A percentile compares a stretch with the other conserved stretches of the same genome.
phyloP scores from a whole-genome alignment of 2,797 vertebrate genomes.

The Muraenolepis orangiensis region DNA sequence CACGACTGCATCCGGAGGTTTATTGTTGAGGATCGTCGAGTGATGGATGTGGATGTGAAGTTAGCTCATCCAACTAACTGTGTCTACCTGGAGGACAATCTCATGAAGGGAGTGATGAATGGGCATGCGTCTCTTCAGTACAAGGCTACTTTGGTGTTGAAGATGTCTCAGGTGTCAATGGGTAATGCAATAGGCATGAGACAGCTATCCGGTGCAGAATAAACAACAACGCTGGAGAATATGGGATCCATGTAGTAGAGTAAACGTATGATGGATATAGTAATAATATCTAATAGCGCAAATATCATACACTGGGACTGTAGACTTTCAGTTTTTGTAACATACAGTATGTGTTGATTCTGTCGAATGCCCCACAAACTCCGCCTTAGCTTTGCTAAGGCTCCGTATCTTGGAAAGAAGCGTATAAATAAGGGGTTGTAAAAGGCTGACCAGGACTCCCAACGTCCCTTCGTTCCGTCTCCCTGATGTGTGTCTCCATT shows the following conservation, averaged over 20 bases:
- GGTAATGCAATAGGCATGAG: too few species aligned
- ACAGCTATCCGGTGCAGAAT: too few species aligned
- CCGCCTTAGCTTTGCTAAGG: not conserved
- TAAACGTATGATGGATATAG: too few species aligned
- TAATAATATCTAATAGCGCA: too few species aligned
- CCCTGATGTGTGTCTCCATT: slow-evolving; percentile 37
- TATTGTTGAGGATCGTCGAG: not conserved
- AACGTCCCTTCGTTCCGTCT: slow-evolving; percentile 9
- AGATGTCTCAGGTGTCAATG: too few species aligned
- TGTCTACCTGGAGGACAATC: not conserved
- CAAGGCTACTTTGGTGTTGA: too few species aligned
- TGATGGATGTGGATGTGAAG: not conserved
- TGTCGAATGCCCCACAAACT: not conserved
- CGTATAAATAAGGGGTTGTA: slow-evolving; percentile 6
- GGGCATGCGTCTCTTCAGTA: too few species aligned
- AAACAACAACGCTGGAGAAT: too few species aligned
- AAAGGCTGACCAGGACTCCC: slow-evolving; percentile 11
- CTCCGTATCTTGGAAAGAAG: not conserved
- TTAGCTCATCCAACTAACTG: not conserved
- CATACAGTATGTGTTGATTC: too few species aligned
- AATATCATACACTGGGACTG: too few species aligned
- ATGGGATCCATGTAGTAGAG: too few species aligned
- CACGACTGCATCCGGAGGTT: not conserved
- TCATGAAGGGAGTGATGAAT: not conserved
- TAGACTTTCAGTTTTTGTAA: too few species aligned